Percentiles rank a stretch among this genome's conserved stretches.
These are phyloP conservation scores for Neopelma chrysocephalum DNA, from an alignment of 2,797 vertebrate species.

Conservation along the genomic window DNA sequence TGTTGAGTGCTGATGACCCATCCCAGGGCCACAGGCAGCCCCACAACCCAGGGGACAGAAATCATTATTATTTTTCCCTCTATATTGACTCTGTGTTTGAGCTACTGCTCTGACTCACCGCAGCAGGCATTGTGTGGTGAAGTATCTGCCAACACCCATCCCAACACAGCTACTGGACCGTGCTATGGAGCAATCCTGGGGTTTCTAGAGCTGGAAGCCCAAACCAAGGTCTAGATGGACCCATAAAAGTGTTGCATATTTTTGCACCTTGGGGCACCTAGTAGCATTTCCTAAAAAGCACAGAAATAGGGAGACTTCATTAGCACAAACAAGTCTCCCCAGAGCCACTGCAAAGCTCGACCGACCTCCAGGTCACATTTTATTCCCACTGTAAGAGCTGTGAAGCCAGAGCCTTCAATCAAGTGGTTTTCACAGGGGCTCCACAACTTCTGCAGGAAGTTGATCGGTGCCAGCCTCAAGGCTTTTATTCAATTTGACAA, in stretches of 20 bases:
- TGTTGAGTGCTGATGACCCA: background rate
- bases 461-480: rapidly evolving
- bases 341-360: background rate
- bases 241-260: background rate
- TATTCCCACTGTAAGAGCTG: background rate
- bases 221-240: background rate
- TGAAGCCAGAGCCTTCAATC: background rate
- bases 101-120: background rate
- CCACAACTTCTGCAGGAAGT: background rate
- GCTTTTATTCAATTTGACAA: background rate
- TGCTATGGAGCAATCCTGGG: background rate
- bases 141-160: background rate
- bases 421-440: background rate
- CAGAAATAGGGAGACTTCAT: background rate
- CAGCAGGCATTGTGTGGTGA: background rate
- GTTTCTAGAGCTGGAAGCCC: background rate
- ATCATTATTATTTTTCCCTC: background rate
- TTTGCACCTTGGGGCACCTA: no score
- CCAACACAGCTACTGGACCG: background rate
- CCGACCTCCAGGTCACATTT: rapidly evolving
- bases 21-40: background rate
- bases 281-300: background rate
- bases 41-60: background rate
- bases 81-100: rapidly evolving
- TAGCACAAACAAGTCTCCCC: background rate